Percentiles rank a stretch among this genome's conserved stretches.
Evolutionary conservation across 2,797 vertebrate genomes (phyloP).

Genomic region (Bovichtus diacanthus): DNA sequence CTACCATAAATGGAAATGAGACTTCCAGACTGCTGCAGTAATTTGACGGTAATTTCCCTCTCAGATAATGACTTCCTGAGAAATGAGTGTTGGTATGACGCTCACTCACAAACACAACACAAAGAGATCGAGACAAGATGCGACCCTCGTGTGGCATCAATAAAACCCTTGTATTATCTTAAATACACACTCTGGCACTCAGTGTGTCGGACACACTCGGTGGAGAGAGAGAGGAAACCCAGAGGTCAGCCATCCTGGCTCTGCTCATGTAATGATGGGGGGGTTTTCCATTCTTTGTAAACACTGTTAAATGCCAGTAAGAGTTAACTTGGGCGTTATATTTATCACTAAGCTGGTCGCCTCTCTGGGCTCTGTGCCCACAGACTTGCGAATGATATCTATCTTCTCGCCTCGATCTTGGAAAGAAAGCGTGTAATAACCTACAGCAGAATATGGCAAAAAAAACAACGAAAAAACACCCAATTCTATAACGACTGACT

Average conservation of each 20-base stretch:
- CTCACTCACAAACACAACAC: neutral
- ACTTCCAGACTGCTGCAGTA: conserved; percentile 15
- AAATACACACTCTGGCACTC: neutral
- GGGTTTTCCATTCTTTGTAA: conserved; percentile 26
- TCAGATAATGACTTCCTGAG: conserved; percentile 19
- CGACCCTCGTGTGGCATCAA: too few species aligned
- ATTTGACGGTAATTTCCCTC: conserved; percentile 9
- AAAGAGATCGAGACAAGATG: neutral
- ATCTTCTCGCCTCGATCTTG: too few species aligned
- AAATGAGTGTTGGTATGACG: conserved; percentile 13
- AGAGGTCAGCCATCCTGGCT: conserved; percentile 14
- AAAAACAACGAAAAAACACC: too few species aligned
- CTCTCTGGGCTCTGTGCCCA: too few species aligned
- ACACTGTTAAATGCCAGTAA: conserved; percentile 25
- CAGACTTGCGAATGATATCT: too few species aligned
- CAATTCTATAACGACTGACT: too few species aligned
- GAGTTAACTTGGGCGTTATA: too few species aligned
- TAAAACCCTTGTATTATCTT: too few species aligned
- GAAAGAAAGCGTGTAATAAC: too few species aligned
- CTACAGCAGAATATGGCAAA: too few species aligned
- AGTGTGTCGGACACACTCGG: neutral
- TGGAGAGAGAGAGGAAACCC: conserved; percentile 23
- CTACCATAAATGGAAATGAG: conserved; percentile 23
- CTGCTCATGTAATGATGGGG: neutral
- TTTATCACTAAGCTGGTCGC: too few species aligned